Percentiles rank a stretch among this genome's conserved stretches.
Evolutionary conservation across 1,140 invertebrate species (phyloP).

Genomic region (Yoshiicerus persimilis): DNA sequence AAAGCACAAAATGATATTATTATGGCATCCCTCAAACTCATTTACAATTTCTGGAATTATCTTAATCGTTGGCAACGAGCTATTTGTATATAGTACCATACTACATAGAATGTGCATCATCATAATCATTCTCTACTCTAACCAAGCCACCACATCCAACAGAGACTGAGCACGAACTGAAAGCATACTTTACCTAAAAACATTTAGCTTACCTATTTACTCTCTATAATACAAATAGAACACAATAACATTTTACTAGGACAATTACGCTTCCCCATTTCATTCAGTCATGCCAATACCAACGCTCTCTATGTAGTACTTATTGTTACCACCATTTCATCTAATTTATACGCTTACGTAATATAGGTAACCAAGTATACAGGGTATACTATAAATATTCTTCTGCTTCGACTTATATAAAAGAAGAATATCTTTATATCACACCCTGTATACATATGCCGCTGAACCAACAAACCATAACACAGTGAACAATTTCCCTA

Average conservation of each 20-base stretch:
- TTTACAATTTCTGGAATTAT: slow-evolving; percentile 23
- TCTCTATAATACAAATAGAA: background rate
- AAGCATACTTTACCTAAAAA: background rate
- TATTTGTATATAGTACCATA: too few relatives aligned
- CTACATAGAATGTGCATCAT: background rate
- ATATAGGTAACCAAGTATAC: too few relatives aligned
- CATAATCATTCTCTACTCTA: background rate
- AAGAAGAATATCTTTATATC: too few relatives aligned
- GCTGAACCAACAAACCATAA: background rate
- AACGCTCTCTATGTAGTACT: background rate
- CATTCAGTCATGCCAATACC: background rate
- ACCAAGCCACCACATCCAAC: background rate
- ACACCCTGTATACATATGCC: too few relatives aligned
- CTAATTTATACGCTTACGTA: background rate
- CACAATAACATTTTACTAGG: background rate
- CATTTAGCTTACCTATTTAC: background rate
- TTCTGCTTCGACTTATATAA: too few relatives aligned
- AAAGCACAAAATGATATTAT: slow-evolving; percentile 16
- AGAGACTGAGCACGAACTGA: background rate
- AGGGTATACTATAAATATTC: too few relatives aligned
- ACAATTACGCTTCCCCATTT: slow-evolving; percentile 9
- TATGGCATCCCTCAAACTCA: slow-evolving; percentile 12
- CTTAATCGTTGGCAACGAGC: slow-evolving; percentile 13
- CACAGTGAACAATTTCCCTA: background rate
- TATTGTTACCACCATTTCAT: background rate